These are phyloP conservation scores for Prorops nasuta DNA, from an alignment of 1,140 invertebrate species.

Conservation along the genomic window DNA sequence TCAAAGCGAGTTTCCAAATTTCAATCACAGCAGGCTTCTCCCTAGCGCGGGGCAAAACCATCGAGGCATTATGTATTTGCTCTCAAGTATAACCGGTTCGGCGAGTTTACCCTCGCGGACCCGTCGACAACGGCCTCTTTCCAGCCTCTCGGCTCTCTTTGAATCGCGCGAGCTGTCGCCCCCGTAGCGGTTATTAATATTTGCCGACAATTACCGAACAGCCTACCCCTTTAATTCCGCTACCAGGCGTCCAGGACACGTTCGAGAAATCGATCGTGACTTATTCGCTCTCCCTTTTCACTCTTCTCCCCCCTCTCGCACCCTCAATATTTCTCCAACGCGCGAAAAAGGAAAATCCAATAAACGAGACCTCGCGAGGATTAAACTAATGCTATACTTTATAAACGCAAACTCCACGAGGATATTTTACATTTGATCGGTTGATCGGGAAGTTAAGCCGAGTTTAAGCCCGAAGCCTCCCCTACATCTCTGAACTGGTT, in stretches of 20 bases:
- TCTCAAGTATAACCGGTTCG: conserved; percentile 54
- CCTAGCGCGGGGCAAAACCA: conserved; percentile 46
- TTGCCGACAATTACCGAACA: conserved; percentile 55
- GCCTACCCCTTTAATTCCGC: conserved; percentile 50
- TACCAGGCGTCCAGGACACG: conserved; percentile 41
- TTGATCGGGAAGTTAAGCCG: too few species aligned
- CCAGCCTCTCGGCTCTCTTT: conserved; percentile 26
- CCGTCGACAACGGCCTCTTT: conserved; percentile 16
- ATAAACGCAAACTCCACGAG: too few species aligned
- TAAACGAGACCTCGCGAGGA: too few species aligned
- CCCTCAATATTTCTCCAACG: too few species aligned
- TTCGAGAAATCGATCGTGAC: conserved; percentile 31
- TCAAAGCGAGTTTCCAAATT: conserved; percentile 56
- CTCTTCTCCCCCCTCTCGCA: too few species aligned
- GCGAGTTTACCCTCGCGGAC: conserved; percentile 40
- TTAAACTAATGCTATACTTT: too few species aligned
- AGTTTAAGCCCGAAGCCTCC: too few species aligned
- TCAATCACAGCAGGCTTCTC: conserved; percentile 47
- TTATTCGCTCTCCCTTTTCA: too few species aligned
- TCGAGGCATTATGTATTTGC: conserved; percentile 58
- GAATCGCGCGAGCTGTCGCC: conserved; percentile 18
- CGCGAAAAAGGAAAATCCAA: too few species aligned
- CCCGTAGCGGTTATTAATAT: conserved; percentile 54
- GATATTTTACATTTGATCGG: too few species aligned
- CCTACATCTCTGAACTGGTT: too few species aligned